phyloP scores from a whole-genome alignment of 2,888 invertebrate genomes.

The Clistopyga incitator region DNA sequence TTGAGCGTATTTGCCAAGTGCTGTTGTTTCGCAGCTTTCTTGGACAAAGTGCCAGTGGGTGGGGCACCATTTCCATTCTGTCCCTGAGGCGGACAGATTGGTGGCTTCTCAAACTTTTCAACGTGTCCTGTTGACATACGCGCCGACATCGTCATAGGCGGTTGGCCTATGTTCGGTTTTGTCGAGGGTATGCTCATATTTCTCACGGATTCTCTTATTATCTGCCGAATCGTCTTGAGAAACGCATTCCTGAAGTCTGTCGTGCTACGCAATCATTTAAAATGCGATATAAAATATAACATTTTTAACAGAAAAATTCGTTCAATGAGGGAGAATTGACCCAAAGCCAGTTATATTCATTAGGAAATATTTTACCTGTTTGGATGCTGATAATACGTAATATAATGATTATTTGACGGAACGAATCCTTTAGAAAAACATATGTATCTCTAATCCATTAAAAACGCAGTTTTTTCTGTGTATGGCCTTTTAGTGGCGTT shows the following conservation, averaged over 20 bases:
- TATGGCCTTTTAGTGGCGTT: too few relatives aligned
- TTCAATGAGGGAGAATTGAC: not conserved
- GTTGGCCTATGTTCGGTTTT: conserved; percentile 84
- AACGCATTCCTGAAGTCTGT: conserved; percentile 98
- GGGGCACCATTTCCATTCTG: conserved; percentile 75
- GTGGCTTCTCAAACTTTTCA: conserved; percentile 80
- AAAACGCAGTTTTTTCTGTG: too few relatives aligned
- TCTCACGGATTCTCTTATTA: conserved; percentile 97
- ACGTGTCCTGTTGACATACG: conserved; percentile 82
- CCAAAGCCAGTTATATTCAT: too few relatives aligned
- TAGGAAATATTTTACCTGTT: too few relatives aligned
- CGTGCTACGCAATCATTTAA: conserved; percentile 87
- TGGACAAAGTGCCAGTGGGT: conserved; percentile 85
- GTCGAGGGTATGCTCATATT: conserved; percentile 97
- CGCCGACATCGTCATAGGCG: conserved; percentile 80
- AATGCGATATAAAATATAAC: not conserved
- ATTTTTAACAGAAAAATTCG: not conserved
- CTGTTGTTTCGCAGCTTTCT: conserved; percentile 93
- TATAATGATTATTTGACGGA: too few relatives aligned
- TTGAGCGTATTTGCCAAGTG: conserved; percentile 86
- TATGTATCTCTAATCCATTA: too few relatives aligned
- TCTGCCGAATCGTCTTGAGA: conserved; percentile 98
- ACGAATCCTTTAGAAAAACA: too few relatives aligned
- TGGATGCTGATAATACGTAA: too few relatives aligned
- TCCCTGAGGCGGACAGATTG: conserved; percentile 71